These are phyloP conservation scores for Drosophila guanche DNA, from an alignment of 1,140 invertebrate species.

Conservation along the genomic window DNA sequence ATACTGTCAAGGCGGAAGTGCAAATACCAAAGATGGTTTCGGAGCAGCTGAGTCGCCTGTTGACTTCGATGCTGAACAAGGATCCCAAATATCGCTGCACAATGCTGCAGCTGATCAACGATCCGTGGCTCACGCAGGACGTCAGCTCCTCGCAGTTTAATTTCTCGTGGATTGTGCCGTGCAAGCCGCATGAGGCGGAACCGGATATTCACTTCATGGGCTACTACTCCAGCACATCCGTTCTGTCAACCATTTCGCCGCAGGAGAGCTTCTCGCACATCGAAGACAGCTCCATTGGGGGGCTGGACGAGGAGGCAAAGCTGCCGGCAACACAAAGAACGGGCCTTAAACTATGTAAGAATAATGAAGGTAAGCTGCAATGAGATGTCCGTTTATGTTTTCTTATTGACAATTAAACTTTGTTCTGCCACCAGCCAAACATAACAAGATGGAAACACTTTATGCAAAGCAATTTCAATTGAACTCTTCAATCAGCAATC, in stretches of 20 bases:
- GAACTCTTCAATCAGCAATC: conserved; percentile 43
- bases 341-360: conserved; percentile 23
- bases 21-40: conserved; percentile 84
- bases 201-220: conserved; percentile 57
- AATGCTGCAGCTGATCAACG: conserved; percentile 84
- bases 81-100: conserved; percentile 84
- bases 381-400: not conserved
- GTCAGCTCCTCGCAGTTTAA: conserved; percentile 53
- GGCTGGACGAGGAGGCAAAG: conserved; percentile 33
- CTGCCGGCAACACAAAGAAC: conserved; percentile 12
- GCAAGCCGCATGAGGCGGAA: conserved; percentile 57
- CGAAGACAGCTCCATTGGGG: conserved; percentile 56
- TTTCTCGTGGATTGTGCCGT: conserved; percentile 66
- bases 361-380: conserved; percentile 22
- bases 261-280: conserved; percentile 62
- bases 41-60: conserved; percentile 83
- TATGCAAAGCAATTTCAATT: conserved; percentile 48
- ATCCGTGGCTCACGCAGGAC: conserved; percentile 85
- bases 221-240: conserved; percentile 62
- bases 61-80: conserved; percentile 85
- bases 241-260: conserved; percentile 63
- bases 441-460: conserved; percentile 43
- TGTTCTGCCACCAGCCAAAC: conserved; percentile 9
- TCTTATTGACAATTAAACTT: not conserved
- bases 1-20: conserved; percentile 88